These are phyloP conservation scores for Rhamphomyia laevipes DNA, from an alignment of 2,888 invertebrate species.

Conservation along the genomic window DNA sequence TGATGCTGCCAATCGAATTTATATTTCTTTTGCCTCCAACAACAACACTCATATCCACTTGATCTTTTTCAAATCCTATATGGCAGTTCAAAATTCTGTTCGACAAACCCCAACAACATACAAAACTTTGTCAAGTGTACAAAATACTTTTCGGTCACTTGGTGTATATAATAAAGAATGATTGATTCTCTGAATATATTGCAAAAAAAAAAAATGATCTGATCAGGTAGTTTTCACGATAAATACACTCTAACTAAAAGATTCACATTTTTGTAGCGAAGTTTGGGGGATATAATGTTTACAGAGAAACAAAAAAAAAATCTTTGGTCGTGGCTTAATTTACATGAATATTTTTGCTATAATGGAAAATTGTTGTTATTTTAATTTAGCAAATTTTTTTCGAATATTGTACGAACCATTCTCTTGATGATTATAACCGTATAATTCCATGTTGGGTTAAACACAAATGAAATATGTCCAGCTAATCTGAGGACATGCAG, in stretches of 20 bases:
- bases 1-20: too few species aligned
- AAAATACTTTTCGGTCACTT: not conserved
- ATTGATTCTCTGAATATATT: not conserved
- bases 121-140: slow-evolving; percentile 2
- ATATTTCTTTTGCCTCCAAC: too few species aligned
- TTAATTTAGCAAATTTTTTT: too few species aligned
- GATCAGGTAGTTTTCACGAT: not conserved
- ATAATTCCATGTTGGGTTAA: too few species aligned
- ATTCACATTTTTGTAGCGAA: too few species aligned
- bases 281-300: too few species aligned
- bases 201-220: not conserved
- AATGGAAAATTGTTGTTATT: not conserved
- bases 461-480: not conserved
- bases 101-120: not conserved
- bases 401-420: too few species aligned
- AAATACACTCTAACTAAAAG: not conserved
- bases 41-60: too few species aligned
- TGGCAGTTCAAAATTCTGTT: too few species aligned
- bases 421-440: too few species aligned
- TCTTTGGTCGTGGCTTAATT: not conserved
- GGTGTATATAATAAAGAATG: not conserved
- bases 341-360: not conserved
- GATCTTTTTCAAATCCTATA: too few species aligned
- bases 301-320: too few species aligned
- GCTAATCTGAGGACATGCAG: not conserved